Conservation (phyloP, 1,140 invertebrate species). For the Chionoecetes opilio region DNA sequence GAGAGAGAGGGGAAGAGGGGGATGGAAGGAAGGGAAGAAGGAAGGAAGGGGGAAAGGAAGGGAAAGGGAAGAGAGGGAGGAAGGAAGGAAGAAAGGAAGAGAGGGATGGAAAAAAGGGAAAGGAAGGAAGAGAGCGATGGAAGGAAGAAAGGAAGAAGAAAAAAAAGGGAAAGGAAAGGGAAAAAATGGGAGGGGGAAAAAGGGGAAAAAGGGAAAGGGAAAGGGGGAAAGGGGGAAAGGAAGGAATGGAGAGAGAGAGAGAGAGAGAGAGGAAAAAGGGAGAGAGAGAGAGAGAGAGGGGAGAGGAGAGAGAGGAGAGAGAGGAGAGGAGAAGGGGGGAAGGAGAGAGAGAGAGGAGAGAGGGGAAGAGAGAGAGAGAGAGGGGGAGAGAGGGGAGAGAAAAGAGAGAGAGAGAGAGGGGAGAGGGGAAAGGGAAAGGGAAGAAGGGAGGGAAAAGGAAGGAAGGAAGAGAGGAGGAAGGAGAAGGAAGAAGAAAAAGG, state of each 20-base stretch:
- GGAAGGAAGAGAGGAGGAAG: background rate
- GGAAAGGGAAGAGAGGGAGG: background rate
- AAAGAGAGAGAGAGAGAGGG: background rate
- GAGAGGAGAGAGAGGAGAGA: background rate
- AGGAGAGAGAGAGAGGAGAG: background rate
- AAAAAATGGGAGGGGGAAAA: background rate
- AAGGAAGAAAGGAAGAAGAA: background rate
- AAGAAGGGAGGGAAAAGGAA: background rate
- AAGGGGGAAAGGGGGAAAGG: background rate
- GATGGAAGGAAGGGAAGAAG: too few relatives aligned
- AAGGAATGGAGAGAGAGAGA: too few relatives aligned
- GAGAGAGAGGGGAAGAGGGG: too few relatives aligned
- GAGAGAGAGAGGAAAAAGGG: background rate
- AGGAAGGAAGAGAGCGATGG: background rate
- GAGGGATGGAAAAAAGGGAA: background rate
- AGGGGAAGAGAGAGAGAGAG: too few relatives aligned
- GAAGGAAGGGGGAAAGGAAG: background rate
- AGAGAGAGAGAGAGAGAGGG: background rate
- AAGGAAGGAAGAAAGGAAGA: background rate
- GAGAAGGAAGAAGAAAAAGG: conserved; percentile 13
- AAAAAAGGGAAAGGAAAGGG: background rate
- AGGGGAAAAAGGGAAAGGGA: background rate
- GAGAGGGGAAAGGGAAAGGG: background rate
- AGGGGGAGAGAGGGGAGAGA: background rate
- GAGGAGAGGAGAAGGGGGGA: background rate